Evolutionary conservation across 1,140 invertebrate genomes (phyloP).

Genomic region (Zaprionus camerounensis): DNA sequence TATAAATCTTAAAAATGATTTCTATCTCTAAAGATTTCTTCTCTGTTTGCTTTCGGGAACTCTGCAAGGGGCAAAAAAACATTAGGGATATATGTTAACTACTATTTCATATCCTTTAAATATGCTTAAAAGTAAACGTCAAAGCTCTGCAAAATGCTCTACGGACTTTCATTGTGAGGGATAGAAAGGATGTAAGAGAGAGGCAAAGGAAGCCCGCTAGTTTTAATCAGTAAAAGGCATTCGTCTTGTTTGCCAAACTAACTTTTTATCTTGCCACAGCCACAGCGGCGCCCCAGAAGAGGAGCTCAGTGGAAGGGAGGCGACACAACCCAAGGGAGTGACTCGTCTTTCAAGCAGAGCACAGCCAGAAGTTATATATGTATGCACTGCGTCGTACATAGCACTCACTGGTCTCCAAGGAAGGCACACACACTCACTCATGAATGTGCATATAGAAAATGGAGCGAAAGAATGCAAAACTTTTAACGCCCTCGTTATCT

Average conservation of each 20-base stretch:
- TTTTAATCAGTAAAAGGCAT: conserved; percentile 83
- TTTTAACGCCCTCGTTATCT: conserved; percentile 75
- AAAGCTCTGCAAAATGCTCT: conserved; percentile 10
- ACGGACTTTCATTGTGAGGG: conserved; percentile 47
- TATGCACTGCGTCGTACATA: conserved; percentile 20
- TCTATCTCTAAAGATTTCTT: background rate
- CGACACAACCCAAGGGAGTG: conserved; percentile 31
- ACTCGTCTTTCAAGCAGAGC: conserved; percentile 72
- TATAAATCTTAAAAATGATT: too few relatives aligned
- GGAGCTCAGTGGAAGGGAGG: background rate
- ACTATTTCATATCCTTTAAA: background rate
- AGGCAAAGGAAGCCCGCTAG: conserved; percentile 17
- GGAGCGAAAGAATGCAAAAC: conserved; percentile 60
- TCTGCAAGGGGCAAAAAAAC: too few relatives aligned
- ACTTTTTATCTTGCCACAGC: conserved; percentile 79
- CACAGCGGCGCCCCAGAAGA: conserved; percentile 34
- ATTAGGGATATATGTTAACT: too few relatives aligned
- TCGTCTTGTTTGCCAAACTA: conserved; percentile 83
- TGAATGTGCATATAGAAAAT: conserved; percentile 23
- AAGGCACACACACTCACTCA: conserved; percentile 46
- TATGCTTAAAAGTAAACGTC: background rate
- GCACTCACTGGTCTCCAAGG: conserved; percentile 64
- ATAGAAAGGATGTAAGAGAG: background rate
- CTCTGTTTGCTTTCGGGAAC: background rate
- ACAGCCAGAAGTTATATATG: conserved; percentile 42